Base-by-base conservation (phyloP, 2,113 vertebrate species). In the Saccopteryx bilineata region DNA sequence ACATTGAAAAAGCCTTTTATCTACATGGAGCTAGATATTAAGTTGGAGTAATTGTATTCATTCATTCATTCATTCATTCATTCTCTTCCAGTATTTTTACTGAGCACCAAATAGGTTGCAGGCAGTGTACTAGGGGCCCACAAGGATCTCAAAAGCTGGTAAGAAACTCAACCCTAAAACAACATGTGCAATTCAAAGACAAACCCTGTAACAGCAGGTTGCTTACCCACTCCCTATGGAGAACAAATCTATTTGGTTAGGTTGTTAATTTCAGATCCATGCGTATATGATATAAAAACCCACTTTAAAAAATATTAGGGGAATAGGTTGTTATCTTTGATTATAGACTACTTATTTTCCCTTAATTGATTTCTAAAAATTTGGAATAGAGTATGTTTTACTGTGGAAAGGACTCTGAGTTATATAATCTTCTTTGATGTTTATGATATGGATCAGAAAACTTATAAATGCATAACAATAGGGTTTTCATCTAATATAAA, bases 231-330 rank as follows among this genome's bases (percentile, higher is more conserved):
- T 89, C 39, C 21, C 7, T 18, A 14, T 2, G 60, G 80, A 86
- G 56, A 71, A 69, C 79, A 82, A 65, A 56, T 79, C 74, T 68
- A 31, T 21, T 60, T 56, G 48, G 24, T 46, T 48, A 80, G 90
- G n/a, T 33, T 74, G 17, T 87, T 95, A 24, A 60, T 79, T 93
- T 96, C 69, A 74, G 50, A 79, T 69, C 1, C 8, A 66, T 56
- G n/a, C 87, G 28, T 50, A 84, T 94, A 26, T 58, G 68, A 75
- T 65, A 71, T 60, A 80, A 93, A 96, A 90, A 74, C 13, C 75
- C 15, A 33, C 48, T 91, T 85, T 60, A 21, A 26, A 19, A 96
- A 92, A 60, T 58, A n/a, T 74, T 39, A 60, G 39, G 7, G 21
- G 33, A 89, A n/a, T 33, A 61, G 5, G 21, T 31, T 93, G 18